Conservation (phyloP, 2,113 vertebrate genomes). For the Cheirogaleus medius region DNA sequence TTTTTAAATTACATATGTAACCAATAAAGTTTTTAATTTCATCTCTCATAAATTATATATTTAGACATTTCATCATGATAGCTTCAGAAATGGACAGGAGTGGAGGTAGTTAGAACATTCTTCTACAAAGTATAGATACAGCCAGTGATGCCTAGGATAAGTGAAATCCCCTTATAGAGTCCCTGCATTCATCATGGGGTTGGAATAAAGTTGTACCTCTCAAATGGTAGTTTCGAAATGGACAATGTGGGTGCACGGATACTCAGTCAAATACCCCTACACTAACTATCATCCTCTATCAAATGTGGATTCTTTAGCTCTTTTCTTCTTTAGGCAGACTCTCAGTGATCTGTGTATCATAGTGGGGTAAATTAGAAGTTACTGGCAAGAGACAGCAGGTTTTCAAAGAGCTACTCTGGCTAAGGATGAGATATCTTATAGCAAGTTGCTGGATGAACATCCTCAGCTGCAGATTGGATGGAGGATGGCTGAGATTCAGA, state of each 20-base stretch:
- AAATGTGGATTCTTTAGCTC: not conserved
- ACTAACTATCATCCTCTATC: fast-evolving
- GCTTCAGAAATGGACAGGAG: not conserved
- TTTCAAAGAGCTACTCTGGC: not conserved
- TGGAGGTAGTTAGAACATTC: not conserved
- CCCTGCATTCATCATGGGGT: not conserved
- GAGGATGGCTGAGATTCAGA: not conserved
- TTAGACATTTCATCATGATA: not conserved
- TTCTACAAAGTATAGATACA: not conserved
- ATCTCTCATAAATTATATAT: not conserved
- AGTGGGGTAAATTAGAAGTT: not conserved
- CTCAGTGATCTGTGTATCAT: not conserved
- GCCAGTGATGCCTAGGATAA: not conserved
- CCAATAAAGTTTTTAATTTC: not conserved
- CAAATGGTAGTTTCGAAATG: not conserved
- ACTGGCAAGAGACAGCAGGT: not conserved
- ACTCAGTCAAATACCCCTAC: not conserved
- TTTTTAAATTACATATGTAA: not conserved
- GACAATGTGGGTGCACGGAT: fast-evolving
- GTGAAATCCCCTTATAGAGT: not conserved
- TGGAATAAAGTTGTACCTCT: not conserved
- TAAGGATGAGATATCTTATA: not conserved
- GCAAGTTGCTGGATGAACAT: not conserved
- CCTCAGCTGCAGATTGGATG: not conserved
- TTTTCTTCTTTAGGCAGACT: not conserved